Conservation (phyloP, 2,797 vertebrate species). For the Glyptemys insculpta region DNA sequence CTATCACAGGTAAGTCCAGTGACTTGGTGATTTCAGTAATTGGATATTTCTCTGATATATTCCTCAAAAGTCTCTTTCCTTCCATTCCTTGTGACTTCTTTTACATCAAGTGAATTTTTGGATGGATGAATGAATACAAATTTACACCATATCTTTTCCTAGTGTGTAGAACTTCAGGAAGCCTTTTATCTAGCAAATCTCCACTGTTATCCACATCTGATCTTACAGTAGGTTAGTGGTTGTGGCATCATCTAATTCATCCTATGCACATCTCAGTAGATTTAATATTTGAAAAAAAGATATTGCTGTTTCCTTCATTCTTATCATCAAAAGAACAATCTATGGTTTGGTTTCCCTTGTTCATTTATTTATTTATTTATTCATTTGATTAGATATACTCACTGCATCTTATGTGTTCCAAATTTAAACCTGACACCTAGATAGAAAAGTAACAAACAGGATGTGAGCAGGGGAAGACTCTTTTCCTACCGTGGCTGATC, state of each 20-base stretch:
- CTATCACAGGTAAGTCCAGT: neutral
- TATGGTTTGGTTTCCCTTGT: slow-evolving; percentile 9
- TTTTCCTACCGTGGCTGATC: slow-evolving; percentile 67
- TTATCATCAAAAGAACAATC: slow-evolving; percentile 20
- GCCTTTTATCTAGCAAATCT: neutral
- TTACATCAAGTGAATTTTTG: neutral
- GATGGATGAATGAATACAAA: neutral
- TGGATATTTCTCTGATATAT: neutral
- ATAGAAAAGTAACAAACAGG: slow-evolving; percentile 78
- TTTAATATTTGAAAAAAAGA: slow-evolving; percentile 11
- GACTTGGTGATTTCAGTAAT: neutral
- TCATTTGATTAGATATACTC: slow-evolving; percentile 52
- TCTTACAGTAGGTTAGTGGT: neutral
- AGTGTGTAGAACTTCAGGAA: neutral
- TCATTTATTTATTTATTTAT: slow-evolving; percentile 35
- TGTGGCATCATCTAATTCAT: neutral
- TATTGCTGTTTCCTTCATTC: neutral
- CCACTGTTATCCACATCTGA: neutral
- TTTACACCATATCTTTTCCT: neutral
- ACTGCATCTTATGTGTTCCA: slow-evolving; percentile 63
- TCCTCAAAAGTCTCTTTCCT: neutral
- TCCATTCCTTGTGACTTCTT: neutral
- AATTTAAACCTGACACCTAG: slow-evolving; percentile 71
- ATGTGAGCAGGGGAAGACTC: slow-evolving; percentile 69
- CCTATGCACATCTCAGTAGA: neutral